Evolutionary conservation across 2,888 invertebrate species (phyloP).

Genomic region (Drosophila paramelanica): DNA sequence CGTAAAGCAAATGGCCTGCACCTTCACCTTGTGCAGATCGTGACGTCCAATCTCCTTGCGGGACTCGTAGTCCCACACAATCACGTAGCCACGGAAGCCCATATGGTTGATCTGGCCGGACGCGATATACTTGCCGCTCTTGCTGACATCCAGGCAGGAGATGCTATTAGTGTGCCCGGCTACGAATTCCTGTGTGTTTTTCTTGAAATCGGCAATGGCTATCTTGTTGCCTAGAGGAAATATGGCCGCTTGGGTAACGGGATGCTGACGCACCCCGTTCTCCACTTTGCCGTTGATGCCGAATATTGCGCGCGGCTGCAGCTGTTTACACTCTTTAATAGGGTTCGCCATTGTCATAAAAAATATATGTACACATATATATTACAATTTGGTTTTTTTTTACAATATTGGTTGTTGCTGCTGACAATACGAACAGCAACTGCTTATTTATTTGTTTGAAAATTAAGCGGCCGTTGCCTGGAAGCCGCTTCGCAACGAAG

Average conservation of each 20-base stretch:
- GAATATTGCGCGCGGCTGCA: constrained; percentile 90
- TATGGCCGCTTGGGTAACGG: constrained; percentile 89
- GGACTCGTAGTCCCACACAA: constrained; percentile 93
- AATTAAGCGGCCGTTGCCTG: constrained; percentile 62
- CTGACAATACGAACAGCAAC: constrained; percentile 24
- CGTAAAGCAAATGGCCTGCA: constrained; percentile 94
- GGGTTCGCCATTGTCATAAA: constrained; percentile 41
- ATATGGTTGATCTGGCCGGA: constrained; percentile 96
- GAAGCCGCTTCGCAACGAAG: constrained; percentile 35
- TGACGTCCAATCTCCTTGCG: constrained; percentile 88
- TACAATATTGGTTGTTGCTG: constrained; percentile 2
- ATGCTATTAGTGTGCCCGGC: constrained; percentile 92
- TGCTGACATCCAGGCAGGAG: constrained; percentile 91
- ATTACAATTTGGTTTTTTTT: constrained; percentile 5
- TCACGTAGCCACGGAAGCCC: constrained; percentile 94
- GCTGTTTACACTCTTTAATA: constrained; percentile 82
- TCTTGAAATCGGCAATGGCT: constrained; percentile 88
- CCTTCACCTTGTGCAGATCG: constrained; percentile 93
- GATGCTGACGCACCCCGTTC: constrained; percentile 90
- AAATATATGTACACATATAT: constrained; percentile 56
- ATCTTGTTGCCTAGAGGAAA: constrained; percentile 93
- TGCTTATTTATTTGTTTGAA: constrained; percentile 47
- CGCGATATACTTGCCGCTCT: constrained; percentile 91
- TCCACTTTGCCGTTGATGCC: constrained; percentile 90
- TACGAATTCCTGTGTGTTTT: constrained; percentile 90